Evolutionary conservation across 2,113 vertebrate genomes (phyloP), one percentile per base, ranked within the genome.

Genomic region (Octodon degus): DNA sequence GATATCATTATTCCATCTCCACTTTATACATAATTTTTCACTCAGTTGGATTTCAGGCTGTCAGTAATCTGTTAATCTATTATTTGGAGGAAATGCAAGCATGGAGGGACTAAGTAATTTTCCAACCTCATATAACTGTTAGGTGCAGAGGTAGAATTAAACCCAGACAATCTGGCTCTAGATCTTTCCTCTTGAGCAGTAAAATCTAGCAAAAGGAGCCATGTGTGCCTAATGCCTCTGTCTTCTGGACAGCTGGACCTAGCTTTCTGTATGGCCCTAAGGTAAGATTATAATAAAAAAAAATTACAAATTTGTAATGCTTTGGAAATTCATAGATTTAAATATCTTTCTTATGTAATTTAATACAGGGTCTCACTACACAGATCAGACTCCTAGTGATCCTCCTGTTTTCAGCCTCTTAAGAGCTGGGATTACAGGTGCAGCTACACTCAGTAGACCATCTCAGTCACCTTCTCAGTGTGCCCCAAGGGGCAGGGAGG

Each of bases 1-100:
- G 50, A 22, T 55, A 82, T 72, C 12, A 32, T 74, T 53, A 77
- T 70, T 25, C 62, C 4, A 13, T 63, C 47, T n/a, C 10, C 9
- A 76, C 19, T 86, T 82, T 40, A 34, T 25, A 80, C 5, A 6
- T 92, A 34, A 55, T 70, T 89, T 85, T 86, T 81, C 50, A 68
- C 6, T 87, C 84, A 70, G 72, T 87, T 90, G 79, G 4, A 95
- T 74, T 94, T 94, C 68, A 92, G 37, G 10, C 87, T 91, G 47
- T n/a, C 58, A 70, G 50, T 87, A 83, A 89, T 65, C 70, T 82
- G 53, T 53, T 77, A 68, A 72, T 84, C 68, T 92, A 70, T 34
- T 14, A 89, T 83, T 87, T 93, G 47, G 76, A 82, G 40, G 10
- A 92, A 95, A 95, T 79, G 5, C 25, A 63, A 27, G 4, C 50